Base-by-base conservation (phyloP, 2,113 vertebrate species). In the Syrmaticus mikado region DNA sequence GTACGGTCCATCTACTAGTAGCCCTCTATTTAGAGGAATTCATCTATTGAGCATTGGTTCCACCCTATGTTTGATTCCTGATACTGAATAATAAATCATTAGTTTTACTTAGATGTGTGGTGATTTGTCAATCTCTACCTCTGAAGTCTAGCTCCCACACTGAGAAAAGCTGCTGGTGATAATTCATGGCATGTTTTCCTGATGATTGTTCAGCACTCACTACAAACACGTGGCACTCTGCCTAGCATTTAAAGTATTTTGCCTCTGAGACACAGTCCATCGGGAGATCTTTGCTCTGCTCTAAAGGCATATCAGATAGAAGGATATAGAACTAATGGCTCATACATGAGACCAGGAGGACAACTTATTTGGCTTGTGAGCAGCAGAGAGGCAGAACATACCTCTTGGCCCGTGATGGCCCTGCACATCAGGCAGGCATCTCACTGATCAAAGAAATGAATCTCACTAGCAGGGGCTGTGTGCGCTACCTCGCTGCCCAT, bases 171-270 rank as follows among this genome's bases (percentile, higher is more conserved):
- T 82, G 53, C 70, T 70, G 27, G 64, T 73, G 71, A 58, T 66
- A 87, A 91, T 48, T 87, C 74, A 68, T 0, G 0, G 4, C 18
- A 36, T 58, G 74, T 91, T 91, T 92, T 96, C 70, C 36, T 89
- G 67, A 85, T 73, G 45, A 53, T 65, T 87, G 58, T 55, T 83
- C 61, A 71, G 43, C 27, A 15, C 25, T 61, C 64, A 27, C 58
- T 87, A 68, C 71, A 65, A 93, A 82, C 22, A 86, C 28, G 5
- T 8, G 71, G 74, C 74, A 25, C 27, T 79, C 68, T 48, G 77
- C 78, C 78, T 67, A 75, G 66, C 48, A 68, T 74, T 90, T 89
- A 46, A 84, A 92, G 75, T 82, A 55, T 50, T 88, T 74, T 82
- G 40, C 38, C 8, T 18, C 73, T 64, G 70, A 86, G 41, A 20